A percentile compares a stretch with the other conserved stretches of the same genome.
Conservation (phyloP, 2,888 invertebrate genomes). For the Hydraecia micacea region DNA sequence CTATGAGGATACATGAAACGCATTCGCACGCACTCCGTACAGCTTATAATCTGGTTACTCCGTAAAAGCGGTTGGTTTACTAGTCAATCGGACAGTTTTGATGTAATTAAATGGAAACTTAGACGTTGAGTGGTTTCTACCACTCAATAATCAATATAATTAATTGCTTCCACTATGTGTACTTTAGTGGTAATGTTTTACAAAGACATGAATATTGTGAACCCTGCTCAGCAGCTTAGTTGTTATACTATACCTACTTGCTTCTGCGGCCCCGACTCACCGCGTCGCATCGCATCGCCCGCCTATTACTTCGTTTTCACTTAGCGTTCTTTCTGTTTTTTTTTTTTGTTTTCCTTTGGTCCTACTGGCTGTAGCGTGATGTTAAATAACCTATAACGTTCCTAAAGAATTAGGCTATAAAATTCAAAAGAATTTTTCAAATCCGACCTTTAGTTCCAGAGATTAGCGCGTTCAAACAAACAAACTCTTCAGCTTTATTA, state of each 20-base stretch:
- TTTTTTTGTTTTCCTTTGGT: too few species aligned
- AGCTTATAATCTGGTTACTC: conserved; percentile 13
- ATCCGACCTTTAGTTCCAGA: too few species aligned
- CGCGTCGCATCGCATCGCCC: too few species aligned
- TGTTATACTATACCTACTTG: neutral
- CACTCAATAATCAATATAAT: neutral
- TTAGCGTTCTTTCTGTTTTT: too few species aligned
- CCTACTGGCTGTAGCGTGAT: too few species aligned
- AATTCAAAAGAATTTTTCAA: too few species aligned
- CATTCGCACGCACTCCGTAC: neutral
- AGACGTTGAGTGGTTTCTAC: neutral
- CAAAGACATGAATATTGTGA: neutral
- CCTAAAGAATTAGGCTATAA: too few species aligned
- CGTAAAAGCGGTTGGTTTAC: conserved; percentile 12
- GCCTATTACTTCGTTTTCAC: too few species aligned
- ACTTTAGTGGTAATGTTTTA: neutral
- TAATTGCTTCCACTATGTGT: neutral
- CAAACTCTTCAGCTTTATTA: too few species aligned
- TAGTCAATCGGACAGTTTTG: conserved; percentile 4
- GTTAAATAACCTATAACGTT: too few species aligned
- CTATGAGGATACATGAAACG: neutral
- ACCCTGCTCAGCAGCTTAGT: neutral
- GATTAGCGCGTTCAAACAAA: too few species aligned
- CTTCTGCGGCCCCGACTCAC: too few species aligned
- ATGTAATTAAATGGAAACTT: conserved; percentile 31